phyloP scores from a whole-genome alignment of 2,888 invertebrate species.

The Drosophila kambysellisi region DNA sequence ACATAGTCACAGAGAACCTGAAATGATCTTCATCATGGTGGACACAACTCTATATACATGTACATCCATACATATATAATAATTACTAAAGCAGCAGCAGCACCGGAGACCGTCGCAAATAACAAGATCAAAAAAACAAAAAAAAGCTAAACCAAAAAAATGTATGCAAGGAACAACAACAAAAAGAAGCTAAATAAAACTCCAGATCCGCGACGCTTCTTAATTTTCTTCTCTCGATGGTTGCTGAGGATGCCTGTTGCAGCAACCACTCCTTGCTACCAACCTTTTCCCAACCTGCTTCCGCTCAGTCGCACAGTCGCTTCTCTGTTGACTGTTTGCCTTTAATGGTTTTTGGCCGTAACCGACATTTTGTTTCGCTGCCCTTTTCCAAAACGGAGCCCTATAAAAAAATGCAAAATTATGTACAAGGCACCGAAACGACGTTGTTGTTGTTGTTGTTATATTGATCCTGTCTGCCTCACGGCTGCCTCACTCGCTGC shows the following conservation, averaged over 20 bases:
- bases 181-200: slow-evolving; percentile 17
- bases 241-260: slow-evolving; percentile 34
- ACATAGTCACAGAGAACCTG: slow-evolving; percentile 39
- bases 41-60: slow-evolving; percentile 61
- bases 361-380: slow-evolving; percentile 82
- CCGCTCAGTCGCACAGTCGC: not conserved
- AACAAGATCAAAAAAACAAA: slow-evolving; percentile 48
- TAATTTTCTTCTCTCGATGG: slow-evolving; percentile 66
- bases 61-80: slow-evolving; percentile 61
- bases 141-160: slow-evolving; percentile 27
- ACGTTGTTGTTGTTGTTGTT: slow-evolving; percentile 66
- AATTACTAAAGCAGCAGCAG: slow-evolving; percentile 68
- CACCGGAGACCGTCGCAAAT: slow-evolving; percentile 48
- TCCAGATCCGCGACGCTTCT: slow-evolving; percentile 58
- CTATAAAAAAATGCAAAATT: slow-evolving; percentile 82
- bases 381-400: slow-evolving; percentile 12
- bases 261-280: slow-evolving; percentile 3
- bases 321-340: slow-evolving; percentile 29
- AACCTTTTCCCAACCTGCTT: not conserved
- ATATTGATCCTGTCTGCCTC: slow-evolving; percentile 75
- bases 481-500: slow-evolving; percentile 33
- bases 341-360: slow-evolving; percentile 82
- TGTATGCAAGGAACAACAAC: not conserved
- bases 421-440: slow-evolving; percentile 77
- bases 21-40: slow-evolving; percentile 79